Conservation (phyloP, 1,140 invertebrate species). For the Helicoverpa armigera region DNA sequence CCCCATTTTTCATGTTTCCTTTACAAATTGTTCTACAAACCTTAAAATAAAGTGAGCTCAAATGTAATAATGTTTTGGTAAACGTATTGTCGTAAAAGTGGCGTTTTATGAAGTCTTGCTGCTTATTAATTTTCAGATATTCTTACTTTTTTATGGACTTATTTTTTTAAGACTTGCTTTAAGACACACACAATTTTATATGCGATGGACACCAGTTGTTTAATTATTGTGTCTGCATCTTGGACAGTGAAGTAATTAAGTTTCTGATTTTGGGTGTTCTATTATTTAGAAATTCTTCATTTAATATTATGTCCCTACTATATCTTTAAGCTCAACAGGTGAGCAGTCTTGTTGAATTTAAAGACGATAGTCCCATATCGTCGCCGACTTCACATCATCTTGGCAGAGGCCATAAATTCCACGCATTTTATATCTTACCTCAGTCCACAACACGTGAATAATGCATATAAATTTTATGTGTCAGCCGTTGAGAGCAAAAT, state of each 20-base stretch:
- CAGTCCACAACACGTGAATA: neutral
- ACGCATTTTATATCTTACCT: conserved; percentile 4
- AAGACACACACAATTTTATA: too few species aligned
- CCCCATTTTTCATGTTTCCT: conserved; percentile 23
- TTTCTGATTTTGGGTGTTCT: neutral
- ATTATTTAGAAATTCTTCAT: neutral
- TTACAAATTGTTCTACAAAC: conserved; percentile 16
- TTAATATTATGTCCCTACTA: neutral
- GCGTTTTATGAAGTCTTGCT: neutral
- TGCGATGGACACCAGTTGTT: too few species aligned
- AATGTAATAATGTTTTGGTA: conserved; percentile 9
- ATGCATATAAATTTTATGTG: neutral
- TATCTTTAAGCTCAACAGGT: neutral
- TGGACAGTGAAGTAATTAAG: too few species aligned
- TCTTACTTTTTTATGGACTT: too few species aligned
- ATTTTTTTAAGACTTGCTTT: too few species aligned
- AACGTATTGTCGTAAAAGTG: conserved; percentile 28
- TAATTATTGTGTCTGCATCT: too few species aligned
- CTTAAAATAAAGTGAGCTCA: neutral
- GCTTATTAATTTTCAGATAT: too few species aligned
- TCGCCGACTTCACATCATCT: neutral
- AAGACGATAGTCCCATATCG: neutral
- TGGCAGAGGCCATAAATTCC: neutral
- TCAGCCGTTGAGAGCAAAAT: neutral
- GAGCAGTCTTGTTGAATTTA: neutral